Base-by-base conservation (phyloP, 2,888 invertebrate genomes). In the Balanococcus diminutus region DNA sequence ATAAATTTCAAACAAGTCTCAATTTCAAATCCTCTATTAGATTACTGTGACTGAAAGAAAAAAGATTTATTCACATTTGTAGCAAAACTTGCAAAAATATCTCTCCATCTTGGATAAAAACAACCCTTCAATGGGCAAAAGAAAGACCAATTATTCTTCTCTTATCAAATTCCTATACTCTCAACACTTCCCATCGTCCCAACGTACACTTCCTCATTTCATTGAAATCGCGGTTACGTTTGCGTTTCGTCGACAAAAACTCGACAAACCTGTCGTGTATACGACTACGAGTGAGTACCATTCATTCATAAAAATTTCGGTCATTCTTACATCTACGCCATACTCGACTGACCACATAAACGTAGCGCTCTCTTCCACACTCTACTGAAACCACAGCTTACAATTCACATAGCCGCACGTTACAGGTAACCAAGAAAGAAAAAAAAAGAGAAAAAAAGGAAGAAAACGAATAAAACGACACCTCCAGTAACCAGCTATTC, bases 251-350 rank as follows among this genome's bases (percentile, higher is more conserved):
- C 56, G 56, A 31, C 16, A 72, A 11, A 22, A 36, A 79, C 32
- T 36, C 75, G 75, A 36, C 75, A 79, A 79, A 79, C 75, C 75
- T 79, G 75, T 79, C 75, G 72, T 31, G 56, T 46, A 22, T 56
- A 56, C 22, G 56, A 22, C 9, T 51, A 51, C 56, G 8, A 36
- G 36, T 36, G 8, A 6, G 36, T 36, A 8, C 56, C 56, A 22
- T 56, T 56, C 56, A 56, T 56, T 56, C 72, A 31, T 72, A 72
- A 72, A n/a, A 72, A 72, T 72, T 79, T 56, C 56, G 56, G 56
- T 22, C 56, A 56, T 56, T 56, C 56, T 56, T 56, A 46, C 6
- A 42, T 11, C 9, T 42, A 56, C 22, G 6, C 22, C 46, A n/a
- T 22, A 22, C n/a, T n/a, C n/a, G 9, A 22, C 56, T 56, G 56